These are phyloP conservation scores for Odontesthes bonariensis DNA, from an alignment of 2,113 vertebrate species.

Conservation along the genomic window DNA sequence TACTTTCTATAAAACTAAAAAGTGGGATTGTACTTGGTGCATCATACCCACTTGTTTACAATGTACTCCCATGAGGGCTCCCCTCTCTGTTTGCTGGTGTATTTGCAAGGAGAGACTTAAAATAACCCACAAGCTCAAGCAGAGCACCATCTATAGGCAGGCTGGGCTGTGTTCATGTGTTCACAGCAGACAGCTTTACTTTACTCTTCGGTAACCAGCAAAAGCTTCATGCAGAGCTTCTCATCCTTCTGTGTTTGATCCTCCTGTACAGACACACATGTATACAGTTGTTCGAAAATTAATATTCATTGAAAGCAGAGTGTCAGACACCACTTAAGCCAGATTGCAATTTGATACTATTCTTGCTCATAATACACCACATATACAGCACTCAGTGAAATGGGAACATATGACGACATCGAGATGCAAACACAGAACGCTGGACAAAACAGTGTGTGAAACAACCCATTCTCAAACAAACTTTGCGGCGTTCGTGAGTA, in stretches of 20 bases:
- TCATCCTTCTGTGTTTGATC: slow-evolving; percentile 56
- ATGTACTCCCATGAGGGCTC: slow-evolving; percentile 70
- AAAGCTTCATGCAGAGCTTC: slow-evolving; percentile 42
- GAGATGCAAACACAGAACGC: too few species aligned
- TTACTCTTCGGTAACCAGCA: slow-evolving; percentile 44
- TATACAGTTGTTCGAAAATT: slow-evolving; percentile 15
- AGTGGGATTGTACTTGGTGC: slow-evolving; percentile 75
- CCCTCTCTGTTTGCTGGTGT: slow-evolving; percentile 74
- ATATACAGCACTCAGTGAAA: background rate
- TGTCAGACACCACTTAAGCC: background rate
- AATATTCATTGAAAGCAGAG: background rate
- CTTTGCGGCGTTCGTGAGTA: too few species aligned
- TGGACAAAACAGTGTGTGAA: background rate
- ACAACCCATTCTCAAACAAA: too few species aligned
- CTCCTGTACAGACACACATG: slow-evolving; percentile 1
- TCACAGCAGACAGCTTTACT: slow-evolving; percentile 46
- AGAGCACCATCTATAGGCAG: slow-evolving; percentile 71
- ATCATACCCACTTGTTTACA: slow-evolving; percentile 82
- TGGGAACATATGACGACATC: background rate
- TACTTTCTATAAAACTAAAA: slow-evolving; percentile 77
- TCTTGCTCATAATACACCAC: background rate
- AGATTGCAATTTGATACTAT: background rate
- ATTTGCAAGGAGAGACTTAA: slow-evolving; percentile 75
- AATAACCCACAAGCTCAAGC: slow-evolving; percentile 74
- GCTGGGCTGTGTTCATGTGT: slow-evolving; percentile 32